Conservation (phyloP, 2,113 vertebrate species). For the Calonectris borealis region DNA sequence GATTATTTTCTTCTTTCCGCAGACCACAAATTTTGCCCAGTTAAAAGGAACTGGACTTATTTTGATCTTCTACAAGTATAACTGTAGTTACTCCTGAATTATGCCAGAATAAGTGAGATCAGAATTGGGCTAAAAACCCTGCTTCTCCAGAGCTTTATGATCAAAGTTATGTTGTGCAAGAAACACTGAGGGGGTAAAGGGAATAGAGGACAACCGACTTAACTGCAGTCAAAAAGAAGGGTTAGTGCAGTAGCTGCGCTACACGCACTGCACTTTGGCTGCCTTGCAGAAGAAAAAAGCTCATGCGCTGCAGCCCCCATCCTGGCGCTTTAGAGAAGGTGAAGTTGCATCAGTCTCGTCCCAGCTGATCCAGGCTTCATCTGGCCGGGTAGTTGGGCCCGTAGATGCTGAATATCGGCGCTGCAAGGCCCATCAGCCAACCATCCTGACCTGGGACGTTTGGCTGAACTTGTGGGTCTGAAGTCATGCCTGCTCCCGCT, state of each 20-base stretch:
- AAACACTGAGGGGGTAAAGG: neutral
- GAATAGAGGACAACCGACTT: neutral
- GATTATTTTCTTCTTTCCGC: neutral
- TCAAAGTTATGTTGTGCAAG: neutral
- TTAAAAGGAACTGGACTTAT: neutral
- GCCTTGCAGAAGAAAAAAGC: neutral
- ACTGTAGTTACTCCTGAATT: neutral
- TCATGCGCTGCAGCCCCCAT: neutral
- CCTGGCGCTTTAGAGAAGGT: neutral
- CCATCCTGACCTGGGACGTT: accelerated
- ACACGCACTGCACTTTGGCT: neutral
- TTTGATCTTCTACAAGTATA: neutral
- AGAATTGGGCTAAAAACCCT: neutral
- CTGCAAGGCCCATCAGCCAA: neutral
- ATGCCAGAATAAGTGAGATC: neutral
- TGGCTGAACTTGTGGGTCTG: neutral
- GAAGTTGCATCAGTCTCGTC: neutral
- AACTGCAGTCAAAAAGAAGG: neutral
- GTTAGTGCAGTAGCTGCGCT: neutral
- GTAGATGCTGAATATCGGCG: neutral
- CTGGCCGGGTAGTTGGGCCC: accelerated
- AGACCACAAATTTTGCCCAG: neutral
- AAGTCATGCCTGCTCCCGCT: accelerated
- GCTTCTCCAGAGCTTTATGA: neutral
- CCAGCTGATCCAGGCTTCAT: neutral